Base-by-base conservation (phyloP, 2,113 vertebrate genomes). In the Colossoma macropomum region DNA sequence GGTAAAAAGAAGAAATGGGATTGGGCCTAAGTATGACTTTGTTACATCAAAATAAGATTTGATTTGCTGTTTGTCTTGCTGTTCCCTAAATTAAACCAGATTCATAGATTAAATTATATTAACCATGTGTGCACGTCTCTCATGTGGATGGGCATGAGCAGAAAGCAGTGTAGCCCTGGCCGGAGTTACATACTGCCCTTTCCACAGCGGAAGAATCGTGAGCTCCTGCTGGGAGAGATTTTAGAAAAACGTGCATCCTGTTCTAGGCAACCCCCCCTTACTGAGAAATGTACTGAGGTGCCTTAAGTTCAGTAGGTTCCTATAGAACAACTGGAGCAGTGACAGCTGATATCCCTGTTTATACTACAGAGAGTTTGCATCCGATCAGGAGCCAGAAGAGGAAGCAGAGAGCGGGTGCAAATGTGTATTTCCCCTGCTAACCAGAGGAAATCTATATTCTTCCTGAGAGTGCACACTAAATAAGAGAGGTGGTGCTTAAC, bases 231-330 rank as follows among this genome's bases (percentile, higher is more conserved):
- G 74, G 82, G 77, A 86, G 80, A 85, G 41, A 72, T 77, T 62
- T 78, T 32, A 65, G 52, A 79, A 52, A 63, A 79, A 72, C 27
- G 52, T 82, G 77, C 62, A 85, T 85, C 75, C 84, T 89, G 87
- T 85, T 65, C 52, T 45, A 79, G 71, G n/a, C 27, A 56, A 41
- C 15, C 23, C 16, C 48, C 63, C 75, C 56, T n/a, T 48, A 27
- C 41, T 45, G 50, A 59, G 48, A 79, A 69, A 23, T 66, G 60
- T 28, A 65, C 62, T 62, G 38, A 19, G 38, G 75, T 56, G 45
- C 45, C 63, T 82, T 45, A 85, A 50, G 73, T 75, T 78, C 41
- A 54, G 27, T 6, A 25, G 11, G 72, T 38, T 86, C 48, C 41
- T 56, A 59, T 11, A 75, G 54, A 80, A 79, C 71, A 45, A 59